Evolutionary conservation across 1,140 invertebrate species (phyloP).

Genomic region (Calosoma granatense): DNA sequence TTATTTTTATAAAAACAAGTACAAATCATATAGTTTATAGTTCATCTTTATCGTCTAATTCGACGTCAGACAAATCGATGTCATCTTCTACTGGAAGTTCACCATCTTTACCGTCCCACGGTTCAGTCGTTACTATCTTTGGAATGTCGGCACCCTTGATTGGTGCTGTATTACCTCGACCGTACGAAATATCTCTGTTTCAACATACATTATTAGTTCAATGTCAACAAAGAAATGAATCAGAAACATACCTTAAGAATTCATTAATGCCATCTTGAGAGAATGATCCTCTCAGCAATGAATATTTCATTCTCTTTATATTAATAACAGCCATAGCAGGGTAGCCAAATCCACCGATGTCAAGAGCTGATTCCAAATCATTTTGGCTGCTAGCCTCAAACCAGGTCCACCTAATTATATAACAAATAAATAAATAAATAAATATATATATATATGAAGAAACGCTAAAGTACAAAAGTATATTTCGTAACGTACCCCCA

Average conservation of each 20-base stretch:
- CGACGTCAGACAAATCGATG: slow-evolving; percentile 85
- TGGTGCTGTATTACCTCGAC: slow-evolving; percentile 84
- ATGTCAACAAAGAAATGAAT: background rate
- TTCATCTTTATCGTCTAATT: slow-evolving; percentile 79
- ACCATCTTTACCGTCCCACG: slow-evolving; percentile 98
- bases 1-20: background rate
- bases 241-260: slow-evolving; percentile 44
- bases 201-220: background rate
- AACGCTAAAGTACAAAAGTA: background rate
- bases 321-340: slow-evolving; percentile 95
- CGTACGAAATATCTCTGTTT: slow-evolving; percentile 83
- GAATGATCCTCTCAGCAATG: slow-evolving; percentile 87
- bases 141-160: slow-evolving; percentile 80
- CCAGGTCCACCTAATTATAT: slow-evolving; percentile 79
- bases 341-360: slow-evolving; percentile 88
- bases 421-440: slow-evolving; percentile 13
- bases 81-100: slow-evolving; percentile 83
- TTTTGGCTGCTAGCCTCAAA: slow-evolving; percentile 78
- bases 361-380: slow-evolving; percentile 77
- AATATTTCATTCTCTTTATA: slow-evolving; percentile 94
- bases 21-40: slow-evolving; percentile 44
- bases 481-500: slow-evolving; percentile 73
- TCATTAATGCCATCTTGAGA: slow-evolving; percentile 90
- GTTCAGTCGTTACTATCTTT: slow-evolving; percentile 54
- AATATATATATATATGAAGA: background rate